phyloP scores from a whole-genome alignment of 1,140 invertebrate genomes.

The Drepana arcuata region DNA sequence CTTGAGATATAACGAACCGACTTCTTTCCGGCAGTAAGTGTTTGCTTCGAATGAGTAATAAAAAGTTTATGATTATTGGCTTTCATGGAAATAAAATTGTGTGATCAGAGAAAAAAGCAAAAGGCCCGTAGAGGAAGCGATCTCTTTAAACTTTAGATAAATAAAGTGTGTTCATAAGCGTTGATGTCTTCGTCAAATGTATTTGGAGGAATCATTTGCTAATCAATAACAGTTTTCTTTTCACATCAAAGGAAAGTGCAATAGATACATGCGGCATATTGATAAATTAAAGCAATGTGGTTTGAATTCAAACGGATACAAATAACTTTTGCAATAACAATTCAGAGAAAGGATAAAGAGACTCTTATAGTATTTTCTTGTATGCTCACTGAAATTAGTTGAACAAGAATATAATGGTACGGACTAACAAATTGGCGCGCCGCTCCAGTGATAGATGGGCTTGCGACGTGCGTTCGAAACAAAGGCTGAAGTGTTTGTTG shows the following conservation, averaged over 20 bases:
- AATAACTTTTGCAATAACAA: too few species aligned
- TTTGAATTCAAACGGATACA: too few species aligned
- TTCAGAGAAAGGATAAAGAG: too few species aligned
- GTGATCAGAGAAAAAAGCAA: slow-evolving; percentile 39
- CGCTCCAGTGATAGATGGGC: slow-evolving; percentile 50
- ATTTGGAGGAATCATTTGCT: slow-evolving; percentile 1
- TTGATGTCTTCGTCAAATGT: slow-evolving; percentile 2
- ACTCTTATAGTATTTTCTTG: neutral
- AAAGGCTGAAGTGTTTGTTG: slow-evolving; percentile 56
- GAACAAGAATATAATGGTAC: slow-evolving; percentile 12
- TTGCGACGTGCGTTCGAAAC: slow-evolving; percentile 46
- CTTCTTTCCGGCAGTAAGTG: slow-evolving; percentile 34
- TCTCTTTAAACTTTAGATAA: too few species aligned
- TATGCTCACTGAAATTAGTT: neutral
- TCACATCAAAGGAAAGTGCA: too few species aligned
- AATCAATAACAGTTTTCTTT: too few species aligned
- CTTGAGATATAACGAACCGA: slow-evolving; percentile 30
- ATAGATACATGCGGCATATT: too few species aligned
- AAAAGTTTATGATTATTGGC: slow-evolving; percentile 64
- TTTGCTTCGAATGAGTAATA: slow-evolving; percentile 48
- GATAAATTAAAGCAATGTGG: too few species aligned
- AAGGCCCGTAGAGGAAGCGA: slow-evolving; percentile 20
- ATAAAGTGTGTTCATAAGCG: slow-evolving; percentile 5
- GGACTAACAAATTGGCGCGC: slow-evolving; percentile 57
- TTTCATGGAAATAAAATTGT: slow-evolving; percentile 54